These are phyloP conservation scores for Trisateles emortualis DNA, from an alignment of 2,888 invertebrate species.

Conservation along the genomic window DNA sequence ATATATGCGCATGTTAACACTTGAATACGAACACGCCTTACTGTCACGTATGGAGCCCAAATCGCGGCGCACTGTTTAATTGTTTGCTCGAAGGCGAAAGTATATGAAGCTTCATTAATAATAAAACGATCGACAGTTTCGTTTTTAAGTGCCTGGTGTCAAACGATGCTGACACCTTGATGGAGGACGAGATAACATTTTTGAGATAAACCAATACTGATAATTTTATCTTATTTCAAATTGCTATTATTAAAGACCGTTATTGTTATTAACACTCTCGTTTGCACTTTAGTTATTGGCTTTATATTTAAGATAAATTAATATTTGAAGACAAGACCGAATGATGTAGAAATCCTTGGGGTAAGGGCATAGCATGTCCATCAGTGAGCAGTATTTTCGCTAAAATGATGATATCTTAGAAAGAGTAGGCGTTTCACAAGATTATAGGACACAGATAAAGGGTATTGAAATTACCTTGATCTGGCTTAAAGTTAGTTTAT, in stretches of 20 bases:
- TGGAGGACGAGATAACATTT: constrained; percentile 61
- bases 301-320: not conserved
- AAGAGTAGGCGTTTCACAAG: too few relatives aligned
- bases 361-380: too few relatives aligned
- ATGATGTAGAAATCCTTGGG: too few relatives aligned
- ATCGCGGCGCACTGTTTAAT: constrained; percentile 62
- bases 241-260: constrained; percentile 37
- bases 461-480: too few relatives aligned
- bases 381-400: too few relatives aligned
- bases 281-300: not conserved
- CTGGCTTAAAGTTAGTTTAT: too few relatives aligned
- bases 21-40: constrained; percentile 78
- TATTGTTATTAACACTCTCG: constrained; percentile 27
- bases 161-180: constrained; percentile 52
- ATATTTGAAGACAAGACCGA: too few relatives aligned
- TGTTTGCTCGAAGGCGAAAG: constrained; percentile 72
- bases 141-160: constrained; percentile 46
- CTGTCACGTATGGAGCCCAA: constrained; percentile 71
- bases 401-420: too few relatives aligned
- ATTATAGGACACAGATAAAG: too few relatives aligned
- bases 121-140: constrained; percentile 50
- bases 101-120: constrained; percentile 61
- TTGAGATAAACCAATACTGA: constrained; percentile 49
- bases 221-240: constrained; percentile 40
- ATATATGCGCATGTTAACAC: constrained; percentile 84